phyloP scores from a whole-genome alignment of 2,797 vertebrate species.

The Rhinatrema bivittatum region DNA sequence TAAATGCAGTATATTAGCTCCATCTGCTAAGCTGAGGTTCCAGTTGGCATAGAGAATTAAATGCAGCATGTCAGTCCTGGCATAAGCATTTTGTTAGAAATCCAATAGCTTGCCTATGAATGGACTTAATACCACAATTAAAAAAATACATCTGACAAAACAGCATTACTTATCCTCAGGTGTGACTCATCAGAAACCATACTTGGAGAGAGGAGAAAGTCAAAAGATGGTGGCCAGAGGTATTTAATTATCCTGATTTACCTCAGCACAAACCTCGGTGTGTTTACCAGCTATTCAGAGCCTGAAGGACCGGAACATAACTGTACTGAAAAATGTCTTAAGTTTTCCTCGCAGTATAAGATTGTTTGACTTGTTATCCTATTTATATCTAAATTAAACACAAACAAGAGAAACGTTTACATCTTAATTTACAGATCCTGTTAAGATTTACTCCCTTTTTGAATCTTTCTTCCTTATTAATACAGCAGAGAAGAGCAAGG shows the following conservation, averaged over 20 bases:
- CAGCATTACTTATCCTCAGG: conserved; percentile 14
- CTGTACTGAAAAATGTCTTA: conserved; percentile 10
- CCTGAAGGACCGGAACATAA: not conserved
- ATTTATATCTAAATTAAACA: conserved; percentile 24
- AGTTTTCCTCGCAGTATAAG: not conserved
- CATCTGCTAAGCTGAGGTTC: conserved; percentile 19
- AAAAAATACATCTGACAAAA: conserved; percentile 16
- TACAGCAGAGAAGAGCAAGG: conserved; percentile 26
- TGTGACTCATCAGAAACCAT: not conserved
- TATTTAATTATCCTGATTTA: not conserved
- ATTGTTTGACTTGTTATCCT: conserved; percentile 3
- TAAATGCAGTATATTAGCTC: conserved; percentile 20
- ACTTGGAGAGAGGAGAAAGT: not conserved
- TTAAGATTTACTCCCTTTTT: conserved; percentile 27
- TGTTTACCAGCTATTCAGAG: not conserved
- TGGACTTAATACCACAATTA: conserved; percentile 1
- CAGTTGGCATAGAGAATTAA: conserved; percentile 6
- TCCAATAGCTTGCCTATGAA: not conserved
- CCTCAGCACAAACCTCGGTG: not conserved
- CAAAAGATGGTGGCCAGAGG: not conserved
- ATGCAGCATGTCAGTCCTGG: conserved; percentile 12
- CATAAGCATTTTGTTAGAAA: not conserved
- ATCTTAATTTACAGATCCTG: conserved; percentile 20
- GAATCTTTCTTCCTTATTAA: conserved; percentile 29
- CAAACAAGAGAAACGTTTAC: conserved; percentile 21